Conservation (phyloP, 2,888 invertebrate genomes). For the Cantharis lateralis region DNA sequence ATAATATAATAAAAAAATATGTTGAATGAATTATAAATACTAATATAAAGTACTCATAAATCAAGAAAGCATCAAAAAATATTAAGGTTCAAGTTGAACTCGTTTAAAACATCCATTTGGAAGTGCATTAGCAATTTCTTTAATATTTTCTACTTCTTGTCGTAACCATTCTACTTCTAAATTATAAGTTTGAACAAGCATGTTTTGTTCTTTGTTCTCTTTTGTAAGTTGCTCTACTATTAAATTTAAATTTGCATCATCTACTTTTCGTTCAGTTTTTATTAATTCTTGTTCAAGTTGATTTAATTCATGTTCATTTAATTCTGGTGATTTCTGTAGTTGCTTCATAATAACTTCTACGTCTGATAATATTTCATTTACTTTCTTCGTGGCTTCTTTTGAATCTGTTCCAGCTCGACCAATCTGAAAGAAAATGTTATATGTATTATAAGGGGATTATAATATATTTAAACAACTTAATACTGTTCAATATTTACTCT, state of each 20-base stretch:
- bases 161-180: slow-evolving; percentile 72
- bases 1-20: neutral
- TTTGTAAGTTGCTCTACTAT: slow-evolving; percentile 75
- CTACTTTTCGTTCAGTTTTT: slow-evolving; percentile 72
- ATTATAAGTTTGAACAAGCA: slow-evolving; percentile 80
- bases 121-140: slow-evolving; percentile 77
- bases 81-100: slow-evolving; percentile 73
- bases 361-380: slow-evolving; percentile 77
- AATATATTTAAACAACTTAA: neutral
- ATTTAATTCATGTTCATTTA: slow-evolving; percentile 71
- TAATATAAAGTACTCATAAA: neutral
- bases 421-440: slow-evolving; percentile 63
- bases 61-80: neutral
- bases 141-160: slow-evolving; percentile 81
- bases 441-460: neutral
- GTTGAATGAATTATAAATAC: neutral
- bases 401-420: slow-evolving; percentile 87
- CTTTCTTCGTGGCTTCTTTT: slow-evolving; percentile 78
- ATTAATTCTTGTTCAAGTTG: slow-evolving; percentile 65
- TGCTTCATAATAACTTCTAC: slow-evolving; percentile 79
- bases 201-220: slow-evolving; percentile 60
- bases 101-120: slow-evolving; percentile 81
- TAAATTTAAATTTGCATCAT: slow-evolving; percentile 74
- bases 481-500: too few species aligned
- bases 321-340: slow-evolving; percentile 73